phyloP scores from a whole-genome alignment of 2,113 vertebrate genomes.

The Ceyx cyanopectus region DNA sequence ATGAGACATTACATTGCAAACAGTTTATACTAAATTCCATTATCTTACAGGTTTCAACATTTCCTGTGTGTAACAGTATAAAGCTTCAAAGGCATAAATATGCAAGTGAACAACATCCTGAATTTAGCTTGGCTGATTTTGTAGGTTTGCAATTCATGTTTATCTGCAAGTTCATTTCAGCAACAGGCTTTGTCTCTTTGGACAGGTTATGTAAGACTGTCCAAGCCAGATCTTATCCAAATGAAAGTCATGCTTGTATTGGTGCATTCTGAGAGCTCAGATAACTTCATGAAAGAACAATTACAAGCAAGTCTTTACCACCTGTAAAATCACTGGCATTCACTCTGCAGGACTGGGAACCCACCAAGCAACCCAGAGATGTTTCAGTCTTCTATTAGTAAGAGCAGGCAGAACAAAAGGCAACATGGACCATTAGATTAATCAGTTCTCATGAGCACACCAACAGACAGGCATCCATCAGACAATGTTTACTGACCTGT shows the following conservation, averaged over 20 bases:
- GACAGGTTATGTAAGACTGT: constrained; percentile 40
- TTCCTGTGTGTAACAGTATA: not conserved
- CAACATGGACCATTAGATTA: constrained; percentile 8
- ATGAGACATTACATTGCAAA: not conserved
- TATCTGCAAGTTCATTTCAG: not conserved
- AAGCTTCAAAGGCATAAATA: not conserved
- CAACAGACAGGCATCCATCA: not conserved
- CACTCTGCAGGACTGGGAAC: not conserved
- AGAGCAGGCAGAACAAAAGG: not conserved
- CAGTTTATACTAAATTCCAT: not conserved
- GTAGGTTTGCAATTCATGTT: not conserved
- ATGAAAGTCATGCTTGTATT: not conserved
- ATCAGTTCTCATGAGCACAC: not conserved
- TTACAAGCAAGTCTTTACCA: not conserved
- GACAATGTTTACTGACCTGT: constrained; percentile 47
- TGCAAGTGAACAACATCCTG: not conserved
- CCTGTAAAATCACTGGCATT: not conserved
- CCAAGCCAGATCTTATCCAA: not conserved
- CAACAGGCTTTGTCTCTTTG: constrained; percentile 1
- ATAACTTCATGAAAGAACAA: not conserved
- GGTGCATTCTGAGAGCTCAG: not conserved
- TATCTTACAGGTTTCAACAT: not conserved
- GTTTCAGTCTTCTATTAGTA: not conserved
- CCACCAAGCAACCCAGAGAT: not conserved
- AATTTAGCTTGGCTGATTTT: not conserved